These are phyloP conservation scores for Rattus rattus DNA, from an alignment of 2,113 vertebrate species.

Conservation along the genomic window DNA sequence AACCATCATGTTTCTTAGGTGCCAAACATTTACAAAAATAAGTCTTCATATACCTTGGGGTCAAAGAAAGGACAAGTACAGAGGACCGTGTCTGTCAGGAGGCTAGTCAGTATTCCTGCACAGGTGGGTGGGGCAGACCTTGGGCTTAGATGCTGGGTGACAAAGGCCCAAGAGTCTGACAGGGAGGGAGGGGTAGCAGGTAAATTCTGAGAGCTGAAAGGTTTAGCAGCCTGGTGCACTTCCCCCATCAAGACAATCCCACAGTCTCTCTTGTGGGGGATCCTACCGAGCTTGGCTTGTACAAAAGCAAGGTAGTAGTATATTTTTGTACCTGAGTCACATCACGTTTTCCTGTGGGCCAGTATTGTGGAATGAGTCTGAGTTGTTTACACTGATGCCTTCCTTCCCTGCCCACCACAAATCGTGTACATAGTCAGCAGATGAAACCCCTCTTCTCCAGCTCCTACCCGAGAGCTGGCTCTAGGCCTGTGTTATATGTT, in stretches of 20 bases:
- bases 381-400: slow-evolving; percentile 84
- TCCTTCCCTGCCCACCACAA: slow-evolving; percentile 78
- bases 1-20: slow-evolving; percentile 79
- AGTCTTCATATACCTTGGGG: slow-evolving; percentile 66
- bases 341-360: slow-evolving; percentile 84
- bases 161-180: slow-evolving; percentile 40
- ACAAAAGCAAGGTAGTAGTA: slow-evolving; percentile 80
- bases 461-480: slow-evolving; percentile 59
- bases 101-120: not conserved
- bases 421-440: slow-evolving; percentile 81
- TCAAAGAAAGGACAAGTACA: slow-evolving; percentile 63
- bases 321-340: slow-evolving; percentile 88
- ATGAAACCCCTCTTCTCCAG: slow-evolving; percentile 65
- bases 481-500: slow-evolving; percentile 80
- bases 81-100: slow-evolving; percentile 61
- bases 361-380: slow-evolving; percentile 85
- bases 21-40: slow-evolving; percentile 80
- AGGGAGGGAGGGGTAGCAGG: not conserved
- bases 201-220: slow-evolving; percentile 76
- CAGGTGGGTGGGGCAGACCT: slow-evolving; percentile 1
- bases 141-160: slow-evolving; percentile 19
- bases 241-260: slow-evolving; percentile 66
- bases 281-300: slow-evolving; percentile 79
- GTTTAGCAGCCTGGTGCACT: slow-evolving; percentile 64
- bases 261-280: slow-evolving; percentile 55